Evolutionary conservation across 2,113 vertebrate species (phyloP).

Genomic region (Okapia johnstoni): DNA sequence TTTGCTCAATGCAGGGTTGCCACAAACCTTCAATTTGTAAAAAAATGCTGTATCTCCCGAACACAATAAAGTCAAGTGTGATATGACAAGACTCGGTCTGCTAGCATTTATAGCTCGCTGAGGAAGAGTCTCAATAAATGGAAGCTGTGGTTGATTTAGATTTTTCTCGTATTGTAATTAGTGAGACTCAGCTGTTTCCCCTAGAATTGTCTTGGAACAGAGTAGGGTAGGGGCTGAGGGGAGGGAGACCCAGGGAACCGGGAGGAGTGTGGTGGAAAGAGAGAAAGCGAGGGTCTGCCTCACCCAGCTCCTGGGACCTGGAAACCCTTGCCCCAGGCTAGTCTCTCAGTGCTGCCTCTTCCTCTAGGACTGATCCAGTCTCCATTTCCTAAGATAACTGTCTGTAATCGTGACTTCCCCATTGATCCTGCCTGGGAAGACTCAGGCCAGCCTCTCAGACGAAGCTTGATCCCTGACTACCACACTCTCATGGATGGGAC

Average conservation of each 20-base stretch:
- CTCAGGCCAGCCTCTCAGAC: background rate
- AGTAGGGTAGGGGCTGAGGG: background rate
- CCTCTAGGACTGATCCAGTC: background rate
- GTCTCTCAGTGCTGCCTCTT: too few relatives aligned
- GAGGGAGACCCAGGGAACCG: background rate
- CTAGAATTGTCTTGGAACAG: background rate
- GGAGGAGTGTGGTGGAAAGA: background rate
- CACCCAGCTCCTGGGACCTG: too few relatives aligned
- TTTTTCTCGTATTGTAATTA: background rate
- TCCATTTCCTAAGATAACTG: background rate
- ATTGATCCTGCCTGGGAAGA: background rate
- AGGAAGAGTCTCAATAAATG: background rate
- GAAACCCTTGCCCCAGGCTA: background rate
- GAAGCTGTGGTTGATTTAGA: background rate
- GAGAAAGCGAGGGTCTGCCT: background rate
- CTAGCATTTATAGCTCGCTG: accelerated
- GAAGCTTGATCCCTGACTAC: accelerated
- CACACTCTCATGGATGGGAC: background rate
- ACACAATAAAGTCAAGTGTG: background rate
- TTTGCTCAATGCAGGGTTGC: background rate
- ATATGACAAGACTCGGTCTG: accelerated
- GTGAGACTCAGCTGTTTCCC: background rate
- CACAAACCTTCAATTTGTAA: background rate
- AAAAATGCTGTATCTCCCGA: background rate
- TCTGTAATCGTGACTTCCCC: background rate